Evolutionary conservation across 2,113 vertebrate species (phyloP).

Genomic region (Mandrillus leucophaeus): DNA sequence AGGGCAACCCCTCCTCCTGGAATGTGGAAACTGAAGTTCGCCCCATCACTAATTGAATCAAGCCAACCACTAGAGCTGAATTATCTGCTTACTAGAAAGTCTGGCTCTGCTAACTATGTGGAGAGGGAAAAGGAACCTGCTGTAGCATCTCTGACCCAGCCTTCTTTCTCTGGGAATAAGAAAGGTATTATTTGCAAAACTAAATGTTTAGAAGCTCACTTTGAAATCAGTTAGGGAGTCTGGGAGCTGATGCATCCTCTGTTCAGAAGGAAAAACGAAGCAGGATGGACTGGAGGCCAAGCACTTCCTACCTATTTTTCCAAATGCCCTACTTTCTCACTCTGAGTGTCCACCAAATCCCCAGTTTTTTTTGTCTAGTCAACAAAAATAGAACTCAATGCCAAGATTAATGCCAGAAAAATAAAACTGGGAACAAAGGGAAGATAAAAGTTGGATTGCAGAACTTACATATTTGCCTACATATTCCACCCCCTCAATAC

Average conservation of each 20-base stretch:
- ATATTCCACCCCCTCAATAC: not conserved
- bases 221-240: not conserved
- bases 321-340: not conserved
- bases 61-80: not conserved
- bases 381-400: not conserved
- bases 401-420: conserved; percentile 37
- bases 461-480: not conserved
- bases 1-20: not conserved
- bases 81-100: conserved; percentile 10
- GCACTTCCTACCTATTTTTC: not conserved
- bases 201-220: not conserved
- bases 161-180: not conserved
- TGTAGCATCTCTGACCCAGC: not conserved
- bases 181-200: not conserved
- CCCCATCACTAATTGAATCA: conserved; percentile 30
- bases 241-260: not conserved
- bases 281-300: not conserved
- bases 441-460: not conserved
- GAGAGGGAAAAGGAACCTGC: not conserved
- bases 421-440: not conserved
- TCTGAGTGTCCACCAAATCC: not conserved
- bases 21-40: conserved; percentile 54
- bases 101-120: not conserved
- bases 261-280: not conserved
- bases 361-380: not conserved